These are phyloP conservation scores for Adelosebastes latens DNA, from an alignment of 2,797 vertebrate genomes.

Conservation along the genomic window DNA sequence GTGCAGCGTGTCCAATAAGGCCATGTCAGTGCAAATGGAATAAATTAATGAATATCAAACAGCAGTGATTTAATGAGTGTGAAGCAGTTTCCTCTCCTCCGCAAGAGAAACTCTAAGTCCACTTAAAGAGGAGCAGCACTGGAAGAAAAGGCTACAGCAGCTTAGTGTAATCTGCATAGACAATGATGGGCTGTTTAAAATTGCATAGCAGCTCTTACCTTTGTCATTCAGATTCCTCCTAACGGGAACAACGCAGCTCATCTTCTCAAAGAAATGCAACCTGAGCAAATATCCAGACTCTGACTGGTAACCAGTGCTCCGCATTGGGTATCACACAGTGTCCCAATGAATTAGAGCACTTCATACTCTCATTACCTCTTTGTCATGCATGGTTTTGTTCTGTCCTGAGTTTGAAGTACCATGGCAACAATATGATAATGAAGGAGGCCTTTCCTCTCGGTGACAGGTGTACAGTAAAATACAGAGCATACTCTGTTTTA, in stretches of 20 bases:
- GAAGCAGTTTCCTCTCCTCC: slow-evolving; percentile 30
- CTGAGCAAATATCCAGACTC: slow-evolving; percentile 8
- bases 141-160: slow-evolving; percentile 66
- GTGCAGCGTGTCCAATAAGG: slow-evolving; percentile 51
- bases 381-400: slow-evolving; percentile 31
- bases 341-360: not conserved
- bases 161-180: slow-evolving; percentile 71
- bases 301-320: not conserved
- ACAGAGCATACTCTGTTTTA: not conserved
- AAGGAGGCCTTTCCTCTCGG: slow-evolving; percentile 31
- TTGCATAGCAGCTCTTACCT: slow-evolving; percentile 71
- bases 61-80: slow-evolving; percentile 65
- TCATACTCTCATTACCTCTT: slow-evolving; percentile 31
- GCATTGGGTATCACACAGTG: not conserved
- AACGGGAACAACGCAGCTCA: slow-evolving; percentile 42
- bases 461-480: slow-evolving; percentile 12
- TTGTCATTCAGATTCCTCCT: slow-evolving; percentile 53
- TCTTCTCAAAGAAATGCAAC: slow-evolving; percentile 34
- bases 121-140: slow-evolving; percentile 52
- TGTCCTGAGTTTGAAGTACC: slow-evolving; percentile 61
- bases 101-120: slow-evolving; percentile 55
- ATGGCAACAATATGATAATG: slow-evolving; percentile 80
- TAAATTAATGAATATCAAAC: slow-evolving; percentile 70
- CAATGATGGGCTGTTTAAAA: slow-evolving; percentile 71
- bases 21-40: slow-evolving; percentile 45